Conservation (phyloP, 2,797 vertebrate genomes). For the Sebastes oblongus region DNA sequence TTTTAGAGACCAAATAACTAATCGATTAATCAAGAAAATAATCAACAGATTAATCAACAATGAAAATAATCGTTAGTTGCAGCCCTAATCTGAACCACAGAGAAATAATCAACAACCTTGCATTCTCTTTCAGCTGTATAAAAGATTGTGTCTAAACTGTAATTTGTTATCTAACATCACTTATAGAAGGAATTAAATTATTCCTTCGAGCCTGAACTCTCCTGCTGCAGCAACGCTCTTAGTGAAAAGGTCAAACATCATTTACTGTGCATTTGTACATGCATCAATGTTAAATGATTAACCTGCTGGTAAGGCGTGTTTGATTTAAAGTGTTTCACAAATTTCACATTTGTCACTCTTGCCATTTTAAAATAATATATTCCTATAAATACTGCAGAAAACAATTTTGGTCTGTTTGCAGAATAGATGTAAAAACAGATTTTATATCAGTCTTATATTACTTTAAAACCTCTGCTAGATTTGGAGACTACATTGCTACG, state of each 20-base stretch:
- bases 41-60: too few species aligned
- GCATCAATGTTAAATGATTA: not conserved
- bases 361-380: not conserved
- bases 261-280: not conserved
- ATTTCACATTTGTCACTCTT: not conserved
- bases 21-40: too few species aligned
- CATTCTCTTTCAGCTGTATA: not conserved
- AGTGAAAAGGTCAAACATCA: conserved; percentile 17
- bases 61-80: too few species aligned
- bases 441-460: not conserved
- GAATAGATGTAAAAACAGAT: not conserved
- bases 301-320: not conserved
- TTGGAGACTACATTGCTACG: not conserved
- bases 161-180: not conserved
- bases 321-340: not conserved
- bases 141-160: not conserved
- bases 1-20: too few species aligned
- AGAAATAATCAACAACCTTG: not conserved
- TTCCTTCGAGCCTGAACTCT: not conserved
- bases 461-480: not conserved
- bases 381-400: not conserved
- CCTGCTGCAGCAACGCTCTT: not conserved
- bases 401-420: not conserved
- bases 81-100: not conserved
- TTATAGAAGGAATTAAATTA: not conserved